phyloP scores from a whole-genome alignment of 2,888 invertebrate species.

The Eupithecia subumbrata region DNA sequence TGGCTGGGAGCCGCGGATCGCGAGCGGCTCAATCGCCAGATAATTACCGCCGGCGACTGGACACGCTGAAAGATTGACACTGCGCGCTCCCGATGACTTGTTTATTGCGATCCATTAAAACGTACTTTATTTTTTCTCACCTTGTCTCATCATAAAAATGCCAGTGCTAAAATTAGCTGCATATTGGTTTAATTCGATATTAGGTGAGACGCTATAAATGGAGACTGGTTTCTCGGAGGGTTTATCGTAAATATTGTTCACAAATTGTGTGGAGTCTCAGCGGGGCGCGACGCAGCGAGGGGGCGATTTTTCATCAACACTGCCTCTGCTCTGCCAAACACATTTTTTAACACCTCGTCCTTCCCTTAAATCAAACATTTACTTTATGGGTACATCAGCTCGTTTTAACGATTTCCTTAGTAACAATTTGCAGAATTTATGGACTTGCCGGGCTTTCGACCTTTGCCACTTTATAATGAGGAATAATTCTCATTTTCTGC shows the following conservation, averaged over 20 bases:
- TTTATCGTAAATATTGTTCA: constrained; percentile 80
- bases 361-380: constrained; percentile 76
- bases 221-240: constrained; percentile 69
- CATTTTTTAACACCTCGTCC: constrained; percentile 82
- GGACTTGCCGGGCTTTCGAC: constrained; percentile 27
- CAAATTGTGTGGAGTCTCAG: constrained; percentile 77
- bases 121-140: constrained; percentile 58
- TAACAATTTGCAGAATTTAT: constrained; percentile 37
- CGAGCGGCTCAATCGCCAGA: constrained; percentile 56
- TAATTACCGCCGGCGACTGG: constrained; percentile 72
- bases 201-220: constrained; percentile 67
- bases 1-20: constrained; percentile 44
- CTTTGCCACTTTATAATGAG: constrained; percentile 34
- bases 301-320: constrained; percentile 80
- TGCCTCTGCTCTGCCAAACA: constrained; percentile 77
- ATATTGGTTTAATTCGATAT: constrained; percentile 66
- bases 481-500: constrained; percentile 11
- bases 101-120: constrained; percentile 69
- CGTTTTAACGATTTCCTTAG: constrained; percentile 45
- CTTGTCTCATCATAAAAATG: constrained; percentile 57
- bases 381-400: constrained; percentile 73
- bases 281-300: constrained; percentile 77
- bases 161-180: constrained; percentile 61
- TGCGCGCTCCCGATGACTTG: constrained; percentile 65
- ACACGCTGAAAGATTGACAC: constrained; percentile 75